These are phyloP conservation scores for Dendrocopos noguchii DNA, from an alignment of 2,113 vertebrate species.

Conservation along the genomic window DNA sequence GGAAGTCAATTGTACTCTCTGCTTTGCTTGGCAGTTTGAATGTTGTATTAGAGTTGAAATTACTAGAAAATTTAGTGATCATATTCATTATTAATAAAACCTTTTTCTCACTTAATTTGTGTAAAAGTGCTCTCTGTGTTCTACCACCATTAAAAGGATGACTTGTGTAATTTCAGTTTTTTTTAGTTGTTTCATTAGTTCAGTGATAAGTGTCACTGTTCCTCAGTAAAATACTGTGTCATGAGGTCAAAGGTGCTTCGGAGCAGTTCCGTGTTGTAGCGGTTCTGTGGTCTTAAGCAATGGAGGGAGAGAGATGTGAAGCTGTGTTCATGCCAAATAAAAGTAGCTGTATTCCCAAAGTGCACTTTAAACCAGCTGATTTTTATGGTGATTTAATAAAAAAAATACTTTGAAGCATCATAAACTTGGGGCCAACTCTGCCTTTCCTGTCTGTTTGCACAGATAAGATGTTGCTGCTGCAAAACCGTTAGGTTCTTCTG, in stretches of 20 bases:
- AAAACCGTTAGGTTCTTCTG: background rate
- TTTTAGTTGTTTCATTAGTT: background rate
- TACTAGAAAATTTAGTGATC: background rate
- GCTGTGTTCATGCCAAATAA: background rate
- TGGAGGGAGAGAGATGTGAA: background rate
- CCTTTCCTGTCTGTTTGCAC: background rate
- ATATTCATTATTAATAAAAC: background rate
- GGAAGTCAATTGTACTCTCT: background rate
- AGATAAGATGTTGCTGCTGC: background rate
- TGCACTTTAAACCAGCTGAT: background rate
- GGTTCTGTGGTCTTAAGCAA: background rate
- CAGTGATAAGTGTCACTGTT: background rate
- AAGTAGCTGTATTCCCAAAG: background rate
- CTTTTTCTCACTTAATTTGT: background rate
- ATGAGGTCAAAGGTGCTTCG: background rate
- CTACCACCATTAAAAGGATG: background rate
- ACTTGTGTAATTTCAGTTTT: background rate
- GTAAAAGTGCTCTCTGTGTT: fast-evolving
- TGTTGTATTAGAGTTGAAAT: background rate
- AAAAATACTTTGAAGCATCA: background rate
- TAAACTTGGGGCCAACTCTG: background rate
- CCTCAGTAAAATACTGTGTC: fast-evolving
- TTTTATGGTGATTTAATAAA: background rate
- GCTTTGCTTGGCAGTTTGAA: background rate
- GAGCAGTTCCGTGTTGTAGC: background rate